Percentiles rank a stretch among this genome's conserved stretches.
Evolutionary conservation across 2,797 vertebrate species (phyloP).

Genomic region (Eidolon dupreanum): DNA sequence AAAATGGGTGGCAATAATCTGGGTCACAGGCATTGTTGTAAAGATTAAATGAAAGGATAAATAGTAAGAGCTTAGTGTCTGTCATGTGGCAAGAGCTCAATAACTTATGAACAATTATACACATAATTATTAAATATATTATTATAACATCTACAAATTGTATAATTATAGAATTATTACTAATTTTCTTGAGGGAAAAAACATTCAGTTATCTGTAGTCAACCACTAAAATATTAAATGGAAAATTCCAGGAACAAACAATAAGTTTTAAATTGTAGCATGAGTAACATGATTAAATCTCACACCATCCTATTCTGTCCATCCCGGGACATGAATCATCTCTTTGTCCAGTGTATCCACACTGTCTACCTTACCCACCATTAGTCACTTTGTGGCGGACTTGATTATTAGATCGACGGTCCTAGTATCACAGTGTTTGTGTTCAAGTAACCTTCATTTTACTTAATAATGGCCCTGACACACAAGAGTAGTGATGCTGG

Average conservation of each 20-base stretch:
- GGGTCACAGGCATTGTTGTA: neutral
- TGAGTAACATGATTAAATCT: neutral
- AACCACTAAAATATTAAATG: neutral
- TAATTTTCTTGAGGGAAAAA: neutral
- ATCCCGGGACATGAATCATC: neutral
- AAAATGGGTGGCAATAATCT: neutral
- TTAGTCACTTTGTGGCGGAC: neutral
- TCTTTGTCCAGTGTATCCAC: neutral
- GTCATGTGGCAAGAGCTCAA: neutral
- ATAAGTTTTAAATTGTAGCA: neutral
- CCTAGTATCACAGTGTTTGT: neutral
- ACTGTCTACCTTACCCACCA: neutral
- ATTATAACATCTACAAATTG: neutral
- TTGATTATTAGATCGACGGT: neutral
- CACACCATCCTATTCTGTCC: neutral
- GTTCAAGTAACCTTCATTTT: neutral
- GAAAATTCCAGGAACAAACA: neutral
- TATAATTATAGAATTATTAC: neutral
- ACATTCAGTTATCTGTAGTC: neutral
- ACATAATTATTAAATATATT: neutral
- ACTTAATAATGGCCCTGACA: neutral
- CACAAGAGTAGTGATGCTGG: neutral
- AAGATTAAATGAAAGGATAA: neutral
- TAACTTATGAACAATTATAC: neutral
- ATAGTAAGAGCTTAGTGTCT: neutral